Evolutionary conservation across 2,113 vertebrate species (phyloP).

Genomic region (Otis tarda): DNA sequence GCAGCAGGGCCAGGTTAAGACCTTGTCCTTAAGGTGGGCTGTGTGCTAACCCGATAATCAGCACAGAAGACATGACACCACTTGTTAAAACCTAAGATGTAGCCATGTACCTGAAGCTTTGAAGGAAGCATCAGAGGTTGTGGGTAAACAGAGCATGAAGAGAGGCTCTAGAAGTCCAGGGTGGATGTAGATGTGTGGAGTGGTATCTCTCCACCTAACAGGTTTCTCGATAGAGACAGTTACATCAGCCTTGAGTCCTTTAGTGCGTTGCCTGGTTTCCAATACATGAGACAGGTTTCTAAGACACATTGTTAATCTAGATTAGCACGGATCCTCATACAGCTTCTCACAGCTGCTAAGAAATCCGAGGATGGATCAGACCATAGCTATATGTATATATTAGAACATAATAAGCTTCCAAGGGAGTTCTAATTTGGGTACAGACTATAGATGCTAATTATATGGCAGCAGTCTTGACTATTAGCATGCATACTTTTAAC

Average conservation of each 20-base stretch:
- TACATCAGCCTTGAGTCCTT: neutral
- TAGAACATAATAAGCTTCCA: neutral
- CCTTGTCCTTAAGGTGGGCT: neutral
- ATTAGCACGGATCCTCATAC: neutral
- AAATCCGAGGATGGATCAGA: neutral
- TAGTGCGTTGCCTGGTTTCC: neutral
- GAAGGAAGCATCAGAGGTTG: neutral
- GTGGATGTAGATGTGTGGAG: neutral
- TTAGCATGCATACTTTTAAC: neutral
- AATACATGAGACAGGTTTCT: neutral
- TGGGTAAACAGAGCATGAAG: accelerated
- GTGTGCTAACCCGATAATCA: neutral
- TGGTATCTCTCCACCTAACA: neutral
- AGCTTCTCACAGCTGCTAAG: neutral
- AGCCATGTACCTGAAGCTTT: neutral
- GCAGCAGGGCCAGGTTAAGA: neutral
- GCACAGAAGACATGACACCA: neutral
- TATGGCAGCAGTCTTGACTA: slow-evolving; percentile 14
- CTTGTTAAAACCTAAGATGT: neutral
- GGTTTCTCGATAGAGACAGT: neutral
- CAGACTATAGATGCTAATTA: slow-evolving; percentile 38
- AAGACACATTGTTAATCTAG: neutral
- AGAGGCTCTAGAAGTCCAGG: neutral
- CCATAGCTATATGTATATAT: neutral
- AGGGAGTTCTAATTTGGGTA: slow-evolving; percentile 24